Percentiles rank a stretch among this genome's conserved stretches.
Conservation (phyloP, 2,888 invertebrate species). For the Andrena haemorrhoa region DNA sequence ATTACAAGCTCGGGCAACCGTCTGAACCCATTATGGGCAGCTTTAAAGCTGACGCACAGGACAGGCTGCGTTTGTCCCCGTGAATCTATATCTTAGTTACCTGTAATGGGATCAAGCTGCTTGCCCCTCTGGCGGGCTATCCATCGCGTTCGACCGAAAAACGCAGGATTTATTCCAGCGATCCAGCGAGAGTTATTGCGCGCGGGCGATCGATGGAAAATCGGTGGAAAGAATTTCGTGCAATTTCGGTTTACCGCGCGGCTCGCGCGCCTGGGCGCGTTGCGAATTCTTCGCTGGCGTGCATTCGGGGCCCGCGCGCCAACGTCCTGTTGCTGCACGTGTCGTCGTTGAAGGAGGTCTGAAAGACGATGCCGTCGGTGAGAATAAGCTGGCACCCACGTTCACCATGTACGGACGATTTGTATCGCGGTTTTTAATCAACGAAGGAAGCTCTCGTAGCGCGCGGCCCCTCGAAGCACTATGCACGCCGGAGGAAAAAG, state of each 20-base stretch:
- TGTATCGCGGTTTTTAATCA: conserved; percentile 63
- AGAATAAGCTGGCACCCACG: conserved; percentile 56
- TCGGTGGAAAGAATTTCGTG: no score
- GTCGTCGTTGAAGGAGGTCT: conserved; percentile 12
- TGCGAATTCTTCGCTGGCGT: not conserved
- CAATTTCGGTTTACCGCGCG: no score
- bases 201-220: no score
- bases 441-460: conserved; percentile 34
- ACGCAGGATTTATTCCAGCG: not conserved
- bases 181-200: not conserved
- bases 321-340: not conserved
- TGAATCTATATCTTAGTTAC: conserved; percentile 1
- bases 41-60: conserved; percentile 37
- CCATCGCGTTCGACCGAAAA: not conserved
- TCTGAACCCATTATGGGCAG: conserved; percentile 63
- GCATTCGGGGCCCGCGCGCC: not conserved
- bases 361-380: conserved; percentile 49
- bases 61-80: not conserved
- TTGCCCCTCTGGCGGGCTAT: not conserved
- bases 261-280: no score
- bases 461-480: conserved; percentile 15
- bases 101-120: conserved; percentile 1
- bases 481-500: conserved; percentile 31
- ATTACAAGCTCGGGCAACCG: conserved; percentile 59
- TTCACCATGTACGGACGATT: conserved; percentile 56